Evolutionary conservation across 2,797 vertebrate genomes (phyloP).

Genomic region (Enteromius fasciolatus): DNA sequence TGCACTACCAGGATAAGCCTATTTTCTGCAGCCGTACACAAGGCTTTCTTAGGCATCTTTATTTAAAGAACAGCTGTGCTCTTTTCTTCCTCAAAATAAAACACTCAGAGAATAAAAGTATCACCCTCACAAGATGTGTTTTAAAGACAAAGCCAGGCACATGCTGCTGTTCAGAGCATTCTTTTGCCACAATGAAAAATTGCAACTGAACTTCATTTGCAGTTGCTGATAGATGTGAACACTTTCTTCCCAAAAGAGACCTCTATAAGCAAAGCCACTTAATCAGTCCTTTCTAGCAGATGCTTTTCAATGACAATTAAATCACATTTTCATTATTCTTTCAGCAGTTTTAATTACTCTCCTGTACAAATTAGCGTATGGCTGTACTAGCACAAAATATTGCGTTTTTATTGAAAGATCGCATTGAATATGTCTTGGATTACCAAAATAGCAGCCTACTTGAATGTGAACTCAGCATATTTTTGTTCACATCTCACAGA

Average conservation of each 20-base stretch:
- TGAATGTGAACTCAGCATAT: neutral
- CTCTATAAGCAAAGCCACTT: slow-evolving; percentile 5
- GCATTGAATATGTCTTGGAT: neutral
- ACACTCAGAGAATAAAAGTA: slow-evolving; percentile 27
- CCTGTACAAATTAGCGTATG: neutral
- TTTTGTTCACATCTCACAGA: neutral
- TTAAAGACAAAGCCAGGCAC: slow-evolving; percentile 26
- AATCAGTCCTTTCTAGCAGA: slow-evolving; percentile 25
- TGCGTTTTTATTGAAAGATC: neutral
- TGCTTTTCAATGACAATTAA: slow-evolving; percentile 13
- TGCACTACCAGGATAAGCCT: neutral
- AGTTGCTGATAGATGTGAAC: slow-evolving; percentile 15
- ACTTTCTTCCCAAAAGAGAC: slow-evolving; percentile 14
- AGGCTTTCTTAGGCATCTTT: slow-evolving; percentile 28
- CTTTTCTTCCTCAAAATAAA: slow-evolving; percentile 28
- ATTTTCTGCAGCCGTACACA: slow-evolving; percentile 11
- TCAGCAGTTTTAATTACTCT: slow-evolving; percentile 1
- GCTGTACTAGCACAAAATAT: neutral
- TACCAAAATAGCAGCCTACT: neutral
- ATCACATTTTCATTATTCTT: slow-evolving; percentile 13
- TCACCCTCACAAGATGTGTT: slow-evolving; percentile 28
- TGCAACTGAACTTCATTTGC: slow-evolving; percentile 12
- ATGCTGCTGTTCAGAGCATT: slow-evolving; percentile 13
- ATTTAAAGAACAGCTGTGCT: slow-evolving; percentile 37
- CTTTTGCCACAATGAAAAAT: slow-evolving; percentile 20